Percentiles rank a stretch among this genome's conserved stretches.
Conservation (phyloP, 2,888 invertebrate species). For the Nomada ruficornis region DNA sequence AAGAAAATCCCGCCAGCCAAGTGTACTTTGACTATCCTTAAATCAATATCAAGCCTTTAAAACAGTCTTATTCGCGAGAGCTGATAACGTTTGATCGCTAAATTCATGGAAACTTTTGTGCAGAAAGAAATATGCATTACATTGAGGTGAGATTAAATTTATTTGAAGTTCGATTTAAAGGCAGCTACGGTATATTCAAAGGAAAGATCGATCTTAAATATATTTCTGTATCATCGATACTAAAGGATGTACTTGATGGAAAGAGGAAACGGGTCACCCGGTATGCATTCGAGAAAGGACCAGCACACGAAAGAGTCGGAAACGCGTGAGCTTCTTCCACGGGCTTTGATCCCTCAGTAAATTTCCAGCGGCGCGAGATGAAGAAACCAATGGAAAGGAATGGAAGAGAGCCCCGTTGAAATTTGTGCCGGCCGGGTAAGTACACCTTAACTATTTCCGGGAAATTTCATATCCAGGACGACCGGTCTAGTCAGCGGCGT, state of each 20-base stretch:
- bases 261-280: conserved; percentile 20
- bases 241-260: not conserved
- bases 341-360: conserved; percentile 58
- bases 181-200: not conserved
- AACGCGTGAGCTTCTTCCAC: conserved; percentile 34
- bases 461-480: conserved; percentile 43
- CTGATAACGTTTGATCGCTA: not conserved
- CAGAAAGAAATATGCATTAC: too few species aligned
- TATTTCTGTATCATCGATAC: not conserved
- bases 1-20: not conserved
- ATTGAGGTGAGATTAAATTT: too few species aligned
- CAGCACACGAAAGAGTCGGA: not conserved
- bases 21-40: not conserved
- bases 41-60: too few species aligned
- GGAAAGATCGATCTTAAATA: not conserved
- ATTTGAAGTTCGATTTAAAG: not conserved
- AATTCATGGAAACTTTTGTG: not conserved
- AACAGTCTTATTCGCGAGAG: too few species aligned
- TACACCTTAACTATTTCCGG: conserved; percentile 42
- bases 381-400: conserved; percentile 57
- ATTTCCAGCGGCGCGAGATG: conserved; percentile 57
- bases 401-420: conserved; percentile 46
- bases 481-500: conserved; percentile 1
- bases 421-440: conserved; percentile 49
- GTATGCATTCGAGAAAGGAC: conserved; percentile 4